Base-by-base conservation (phyloP, 2,113 vertebrate genomes). In the Chitala chitala region DNA sequence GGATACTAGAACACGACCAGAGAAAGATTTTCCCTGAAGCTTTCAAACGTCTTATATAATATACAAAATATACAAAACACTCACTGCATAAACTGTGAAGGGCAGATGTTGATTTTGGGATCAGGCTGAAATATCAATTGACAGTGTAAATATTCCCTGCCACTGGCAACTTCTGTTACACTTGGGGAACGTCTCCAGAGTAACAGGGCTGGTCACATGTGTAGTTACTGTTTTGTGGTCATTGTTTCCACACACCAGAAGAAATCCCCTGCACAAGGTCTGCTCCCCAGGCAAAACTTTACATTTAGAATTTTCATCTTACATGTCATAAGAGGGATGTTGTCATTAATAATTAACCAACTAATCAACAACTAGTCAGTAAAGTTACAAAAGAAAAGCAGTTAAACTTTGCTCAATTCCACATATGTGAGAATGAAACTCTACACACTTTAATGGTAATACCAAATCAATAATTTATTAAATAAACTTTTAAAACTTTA, bases 1-100 rank as follows among this genome's bases (percentile, higher is more conserved):
- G n/a, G n/a, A n/a, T n/a, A n/a, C n/a, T n/a, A n/a, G n/a, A n/a
- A n/a, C n/a, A n/a, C n/a, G n/a, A n/a, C n/a, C n/a, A n/a, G n/a
- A n/a, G n/a, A n/a, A n/a, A n/a, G n/a, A n/a, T n/a, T n/a, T n/a
- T n/a, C n/a, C n/a, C n/a, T n/a, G n/a, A n/a, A n/a, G n/a, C n/a
- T n/a, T n/a, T n/a, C n/a, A n/a, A n/a, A n/a, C n/a, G n/a, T n/a
- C n/a, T n/a, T n/a, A n/a, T n/a, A n/a, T n/a, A n/a, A 8, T 17
- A n/a, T 54, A 5, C 4, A 17, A 8, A 54, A 54, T 4, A 54
- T 54, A 3, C 9, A 54, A 17, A 8, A n/a, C 17, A 54, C 3
- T 89, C 3, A 10, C 5, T 61, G 29, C 24, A 56, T 22, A 22
- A 17, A 1, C 12, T 55, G 53, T 17, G 53, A 55, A 55, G n/a